Conservation (phyloP, 2,797 vertebrate genomes). For the Ispidina picta region DNA sequence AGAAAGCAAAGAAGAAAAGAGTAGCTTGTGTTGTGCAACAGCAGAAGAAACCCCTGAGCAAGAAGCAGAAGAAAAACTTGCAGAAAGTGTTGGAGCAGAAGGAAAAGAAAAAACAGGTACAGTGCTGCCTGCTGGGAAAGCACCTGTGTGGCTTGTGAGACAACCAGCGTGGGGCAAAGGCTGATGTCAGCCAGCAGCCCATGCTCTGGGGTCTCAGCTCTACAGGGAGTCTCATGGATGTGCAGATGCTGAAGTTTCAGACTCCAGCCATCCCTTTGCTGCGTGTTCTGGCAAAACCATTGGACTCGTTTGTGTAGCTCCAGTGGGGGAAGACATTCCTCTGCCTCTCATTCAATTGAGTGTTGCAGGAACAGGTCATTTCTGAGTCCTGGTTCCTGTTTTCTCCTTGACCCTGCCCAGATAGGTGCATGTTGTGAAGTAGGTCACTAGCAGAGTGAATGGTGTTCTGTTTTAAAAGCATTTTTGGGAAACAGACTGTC, state of each 20-base stretch:
- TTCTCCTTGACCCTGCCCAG: not conserved
- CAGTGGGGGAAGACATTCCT: not conserved
- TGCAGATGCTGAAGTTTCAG: not conserved
- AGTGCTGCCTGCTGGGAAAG: not conserved
- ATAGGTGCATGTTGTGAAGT: rapidly evolving
- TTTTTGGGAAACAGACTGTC: rapidly evolving
- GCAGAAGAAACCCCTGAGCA: conserved; percentile 86
- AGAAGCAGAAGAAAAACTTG: conserved; percentile 88
- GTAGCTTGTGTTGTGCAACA: not conserved
- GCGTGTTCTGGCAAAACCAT: not conserved
- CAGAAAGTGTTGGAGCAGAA: conserved; percentile 92
- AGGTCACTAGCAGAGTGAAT: rapidly evolving
- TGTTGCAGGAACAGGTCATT: rapidly evolving
- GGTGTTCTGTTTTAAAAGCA: rapidly evolving
- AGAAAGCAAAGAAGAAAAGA: conserved; percentile 83
- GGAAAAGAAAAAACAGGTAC: conserved; percentile 90
- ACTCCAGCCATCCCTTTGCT: not conserved
- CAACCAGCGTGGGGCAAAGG: rapidly evolving
- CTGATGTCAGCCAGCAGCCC: not conserved
- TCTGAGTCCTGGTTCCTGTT: not conserved
- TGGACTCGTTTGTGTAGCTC: not conserved
- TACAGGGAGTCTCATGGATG: rapidly evolving
- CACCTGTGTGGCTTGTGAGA: not conserved
- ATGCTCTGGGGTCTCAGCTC: not conserved
- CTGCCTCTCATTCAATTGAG: no score